Evolutionary conservation across 2,888 invertebrate genomes (phyloP), one percentile per base, ranked within the genome.

Genomic region (Mythimna impura): DNA sequence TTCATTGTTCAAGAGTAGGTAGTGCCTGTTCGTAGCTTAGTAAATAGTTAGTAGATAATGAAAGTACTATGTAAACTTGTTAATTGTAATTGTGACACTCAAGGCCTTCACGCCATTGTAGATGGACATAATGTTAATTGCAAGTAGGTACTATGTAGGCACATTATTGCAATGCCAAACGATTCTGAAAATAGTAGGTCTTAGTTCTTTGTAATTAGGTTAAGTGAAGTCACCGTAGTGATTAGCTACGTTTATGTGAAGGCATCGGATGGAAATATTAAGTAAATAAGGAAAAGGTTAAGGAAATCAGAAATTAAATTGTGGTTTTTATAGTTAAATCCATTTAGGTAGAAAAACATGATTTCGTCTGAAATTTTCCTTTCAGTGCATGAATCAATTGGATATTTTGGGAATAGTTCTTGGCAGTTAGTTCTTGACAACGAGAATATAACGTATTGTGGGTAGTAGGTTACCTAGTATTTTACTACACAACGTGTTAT

Each of bases 371-470:
- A 14, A 75, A 25, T 17, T 36, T 65, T 36, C 20, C n/a, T 57
- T 36, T 76, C n/a, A 65, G 66, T 30, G 14, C 25, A 66, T 55
- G n/a, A 36, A 55, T 65, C 25, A 14, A n/a, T 55, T 17, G 5
- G 20, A 30, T 76, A 73, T 30, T 76, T 40, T 57, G 25, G 40
- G 57, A 60, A 30, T 54, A 1, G 20, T 9, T 47, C 36, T 69
- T 69, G 60, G 36, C 77, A 60, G 43, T 52, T 54, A n/a, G 65
- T 65, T 36, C 25, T 47, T 36, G 69, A 30, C 69, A 30, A 0
- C 50, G n/a, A 25, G 47, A 54, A 30, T 36, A 20, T 76, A 7
- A 50, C 58, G 30, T 30, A 30, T 30, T 30, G 34, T 34, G 25
- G n/a, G 47, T 12, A 36, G 43, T 40, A 14, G 52, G 30, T 30